Evolutionary conservation across 1,140 invertebrate genomes (phyloP).

Genomic region (Drosophila bipectinata): DNA sequence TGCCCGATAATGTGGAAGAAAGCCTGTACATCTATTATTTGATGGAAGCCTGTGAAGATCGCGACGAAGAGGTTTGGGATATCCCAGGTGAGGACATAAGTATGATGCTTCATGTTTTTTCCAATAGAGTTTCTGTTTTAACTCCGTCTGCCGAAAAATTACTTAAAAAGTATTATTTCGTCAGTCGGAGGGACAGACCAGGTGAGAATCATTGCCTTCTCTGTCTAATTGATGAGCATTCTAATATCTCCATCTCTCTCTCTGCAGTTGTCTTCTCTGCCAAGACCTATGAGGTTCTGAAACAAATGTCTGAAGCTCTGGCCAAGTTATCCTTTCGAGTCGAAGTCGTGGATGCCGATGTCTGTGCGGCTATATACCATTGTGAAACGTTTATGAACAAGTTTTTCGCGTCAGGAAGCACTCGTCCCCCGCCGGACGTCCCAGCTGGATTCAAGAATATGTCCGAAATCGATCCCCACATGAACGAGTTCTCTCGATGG

Average conservation of each 20-base stretch:
- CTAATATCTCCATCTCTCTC: neutral
- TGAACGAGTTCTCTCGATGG: slow-evolving; percentile 70
- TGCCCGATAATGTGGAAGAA: slow-evolving; percentile 52
- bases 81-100: slow-evolving; percentile 53
- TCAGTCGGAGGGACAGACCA: slow-evolving; percentile 42
- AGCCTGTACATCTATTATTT: slow-evolving; percentile 44
- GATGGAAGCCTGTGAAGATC: no score
- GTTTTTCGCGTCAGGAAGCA: slow-evolving; percentile 52
- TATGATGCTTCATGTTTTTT: slow-evolving; percentile 50
- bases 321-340: slow-evolving; percentile 70
- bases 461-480: slow-evolving; percentile 58
- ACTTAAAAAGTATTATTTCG: slow-evolving; percentile 71
- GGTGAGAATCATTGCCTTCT: slow-evolving; percentile 36
- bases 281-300: slow-evolving; percentile 69
- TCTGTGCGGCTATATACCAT: slow-evolving; percentile 65
- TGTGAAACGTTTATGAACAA: slow-evolving; percentile 64
- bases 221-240: slow-evolving; percentile 19
- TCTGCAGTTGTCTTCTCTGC: slow-evolving; percentile 62
- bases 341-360: slow-evolving; percentile 64
- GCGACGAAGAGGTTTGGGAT: no score
- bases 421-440: slow-evolving; percentile 50
- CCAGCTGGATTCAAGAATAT: slow-evolving; percentile 39
- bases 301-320: slow-evolving; percentile 76
- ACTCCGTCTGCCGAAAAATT: slow-evolving; percentile 48
- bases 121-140: slow-evolving; percentile 6